A percentile compares a stretch with the other conserved stretches of the same genome.
These are phyloP conservation scores for Buphagus erythrorhynchus DNA, from an alignment of 2,797 vertebrate genomes.

Conservation along the genomic window DNA sequence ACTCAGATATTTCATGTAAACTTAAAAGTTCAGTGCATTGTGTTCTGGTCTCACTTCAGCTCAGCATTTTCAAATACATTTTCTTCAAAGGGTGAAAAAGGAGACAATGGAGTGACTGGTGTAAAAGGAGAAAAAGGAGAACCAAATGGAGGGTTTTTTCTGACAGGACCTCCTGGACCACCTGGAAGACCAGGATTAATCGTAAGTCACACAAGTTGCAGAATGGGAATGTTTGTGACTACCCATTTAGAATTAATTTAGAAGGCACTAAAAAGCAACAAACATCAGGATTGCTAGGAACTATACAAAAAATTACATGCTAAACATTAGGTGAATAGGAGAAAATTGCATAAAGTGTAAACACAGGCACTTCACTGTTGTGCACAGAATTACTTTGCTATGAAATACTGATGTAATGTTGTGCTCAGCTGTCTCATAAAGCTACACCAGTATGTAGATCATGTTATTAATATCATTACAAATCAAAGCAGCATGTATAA, in stretches of 20 bases:
- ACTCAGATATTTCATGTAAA: neutral
- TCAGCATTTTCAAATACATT: neutral
- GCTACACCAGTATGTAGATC: neutral
- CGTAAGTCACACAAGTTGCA: slow-evolving; percentile 76
- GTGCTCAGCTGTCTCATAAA: neutral
- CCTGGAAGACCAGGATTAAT: slow-evolving; percentile 84
- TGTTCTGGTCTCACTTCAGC: neutral
- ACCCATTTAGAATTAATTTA: neutral
- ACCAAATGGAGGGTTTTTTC: slow-evolving; percentile 51
- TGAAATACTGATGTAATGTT: neutral
- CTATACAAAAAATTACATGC: neutral
- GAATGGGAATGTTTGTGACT: neutral
- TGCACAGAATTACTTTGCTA: neutral
- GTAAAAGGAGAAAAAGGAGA: slow-evolving; percentile 88
- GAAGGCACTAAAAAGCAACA: neutral
- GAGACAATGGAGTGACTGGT: slow-evolving; percentile 80
- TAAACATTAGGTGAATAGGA: neutral
- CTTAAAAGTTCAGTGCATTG: neutral
- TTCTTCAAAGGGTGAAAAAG: slow-evolving; percentile 79
- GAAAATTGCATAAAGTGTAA: neutral
- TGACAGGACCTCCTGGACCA: slow-evolving; percentile 81
- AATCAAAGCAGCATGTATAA: neutral
- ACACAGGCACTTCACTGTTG: neutral
- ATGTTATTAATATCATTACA: neutral
- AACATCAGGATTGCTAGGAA: neutral